These are phyloP conservation scores for Eulemur rubriventer DNA, from an alignment of 2,797 vertebrate genomes.

Conservation along the genomic window DNA sequence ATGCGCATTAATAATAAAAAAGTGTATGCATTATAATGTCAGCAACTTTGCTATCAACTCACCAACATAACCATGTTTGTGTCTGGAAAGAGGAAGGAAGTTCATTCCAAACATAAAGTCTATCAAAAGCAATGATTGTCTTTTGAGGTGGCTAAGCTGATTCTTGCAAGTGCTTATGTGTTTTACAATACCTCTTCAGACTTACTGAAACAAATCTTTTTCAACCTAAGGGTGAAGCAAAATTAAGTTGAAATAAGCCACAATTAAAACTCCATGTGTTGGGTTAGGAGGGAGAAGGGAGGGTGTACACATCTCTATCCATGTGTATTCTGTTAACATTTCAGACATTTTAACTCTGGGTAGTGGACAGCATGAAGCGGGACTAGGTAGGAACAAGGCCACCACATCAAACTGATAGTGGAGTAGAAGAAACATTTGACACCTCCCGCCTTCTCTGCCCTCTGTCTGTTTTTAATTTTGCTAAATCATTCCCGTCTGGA, in stretches of 20 bases:
- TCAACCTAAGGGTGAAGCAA: slow-evolving; percentile 78
- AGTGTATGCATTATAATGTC: not conserved
- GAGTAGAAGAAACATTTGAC: slow-evolving; percentile 85
- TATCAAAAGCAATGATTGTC: slow-evolving; percentile 74
- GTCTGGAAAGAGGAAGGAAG: slow-evolving; percentile 25
- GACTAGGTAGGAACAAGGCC: slow-evolving; percentile 84
- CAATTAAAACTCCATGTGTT: slow-evolving; percentile 82
- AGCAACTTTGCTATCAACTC: not conserved
- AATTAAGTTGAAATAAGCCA: slow-evolving; percentile 81
- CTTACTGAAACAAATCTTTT: slow-evolving; percentile 77
- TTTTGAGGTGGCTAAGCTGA: slow-evolving; percentile 70
- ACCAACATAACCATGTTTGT: not conserved
- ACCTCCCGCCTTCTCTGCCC: slow-evolving; percentile 83
- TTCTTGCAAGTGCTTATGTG: slow-evolving; percentile 68
- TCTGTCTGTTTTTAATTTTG: slow-evolving; percentile 88
- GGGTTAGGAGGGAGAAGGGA: slow-evolving; percentile 24
- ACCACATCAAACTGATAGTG: slow-evolving; percentile 86
- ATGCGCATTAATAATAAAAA: not conserved
- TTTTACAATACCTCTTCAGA: slow-evolving; percentile 79
- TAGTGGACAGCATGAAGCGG: slow-evolving; percentile 68
- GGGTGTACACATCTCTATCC: slow-evolving; percentile 10
- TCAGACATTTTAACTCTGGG: slow-evolving; percentile 80
- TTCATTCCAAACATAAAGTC: slow-evolving; percentile 64
- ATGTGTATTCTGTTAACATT: slow-evolving; percentile 66
- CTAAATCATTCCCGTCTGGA: slow-evolving; percentile 88